These are phyloP conservation scores for Lepisosteus oculatus DNA, from an alignment of 2,113 vertebrate genomes.

Conservation along the genomic window DNA sequence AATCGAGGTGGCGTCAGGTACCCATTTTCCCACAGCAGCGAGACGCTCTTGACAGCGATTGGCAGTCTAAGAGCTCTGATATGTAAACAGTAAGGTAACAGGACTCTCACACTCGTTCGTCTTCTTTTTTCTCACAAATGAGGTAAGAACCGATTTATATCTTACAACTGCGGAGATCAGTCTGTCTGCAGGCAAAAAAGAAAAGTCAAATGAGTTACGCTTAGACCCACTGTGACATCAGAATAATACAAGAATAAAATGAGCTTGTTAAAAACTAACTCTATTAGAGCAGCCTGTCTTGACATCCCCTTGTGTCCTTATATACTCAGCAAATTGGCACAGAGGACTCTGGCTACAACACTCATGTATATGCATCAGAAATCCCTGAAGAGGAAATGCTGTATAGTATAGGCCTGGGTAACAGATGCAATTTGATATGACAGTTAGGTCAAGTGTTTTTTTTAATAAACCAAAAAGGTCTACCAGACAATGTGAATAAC, in stretches of 20 bases:
- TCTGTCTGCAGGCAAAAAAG: conserved; percentile 47
- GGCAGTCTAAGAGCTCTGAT: conserved; percentile 59
- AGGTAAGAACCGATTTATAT: conserved; percentile 53
- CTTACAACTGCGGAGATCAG: conserved; percentile 77
- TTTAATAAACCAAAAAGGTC: conserved; percentile 82
- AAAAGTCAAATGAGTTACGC: conserved; percentile 73
- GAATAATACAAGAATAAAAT: conserved; percentile 65
- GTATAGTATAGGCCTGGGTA: conserved; percentile 84
- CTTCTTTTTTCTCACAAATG: conserved; percentile 49
- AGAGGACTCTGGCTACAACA: conserved; percentile 51
- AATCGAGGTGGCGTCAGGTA: not conserved
- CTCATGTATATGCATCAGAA: conserved; percentile 88
- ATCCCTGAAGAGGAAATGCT: conserved; percentile 86
- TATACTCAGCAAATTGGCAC: conserved; percentile 82
- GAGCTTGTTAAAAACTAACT: conserved; percentile 87
- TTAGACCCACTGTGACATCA: conserved; percentile 64
- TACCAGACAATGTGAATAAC: conserved; percentile 8
- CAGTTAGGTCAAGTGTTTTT: conserved; percentile 82
- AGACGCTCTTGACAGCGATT: conserved; percentile 60
- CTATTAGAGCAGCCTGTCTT: conserved; percentile 73
- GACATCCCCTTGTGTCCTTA: conserved; percentile 72
- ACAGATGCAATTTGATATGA: conserved; percentile 85
- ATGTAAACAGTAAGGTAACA: conserved; percentile 36
- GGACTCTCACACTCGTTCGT: conserved; percentile 25
- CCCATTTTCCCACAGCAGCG: conserved; percentile 25